Evolutionary conservation across 2,113 vertebrate genomes (phyloP).

Genomic region (Dasypus novemcinctus): DNA sequence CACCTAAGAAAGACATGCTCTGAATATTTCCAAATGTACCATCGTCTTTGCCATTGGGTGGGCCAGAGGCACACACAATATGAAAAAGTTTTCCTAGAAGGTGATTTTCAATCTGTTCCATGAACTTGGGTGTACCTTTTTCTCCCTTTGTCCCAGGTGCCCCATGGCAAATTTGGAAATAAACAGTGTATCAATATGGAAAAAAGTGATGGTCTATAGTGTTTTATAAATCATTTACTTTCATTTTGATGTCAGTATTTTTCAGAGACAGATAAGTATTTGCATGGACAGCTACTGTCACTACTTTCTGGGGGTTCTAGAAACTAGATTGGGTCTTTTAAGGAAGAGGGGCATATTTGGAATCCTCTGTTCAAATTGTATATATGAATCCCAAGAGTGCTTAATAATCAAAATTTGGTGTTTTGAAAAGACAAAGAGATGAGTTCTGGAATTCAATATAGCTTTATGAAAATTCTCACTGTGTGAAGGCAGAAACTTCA

Average conservation of each 20-base stretch:
- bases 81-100: neutral
- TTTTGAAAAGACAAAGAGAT: neutral
- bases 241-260: constrained; percentile 1
- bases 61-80: neutral
- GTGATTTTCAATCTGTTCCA: neutral
- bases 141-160: neutral
- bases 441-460: neutral
- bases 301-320: neutral
- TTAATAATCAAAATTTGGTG: neutral
- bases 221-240: constrained; percentile 43
- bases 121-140: neutral
- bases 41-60: neutral
- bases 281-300: neutral
- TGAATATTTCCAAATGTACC: neutral
- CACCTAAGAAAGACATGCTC: neutral
- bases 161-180: constrained; percentile 28
- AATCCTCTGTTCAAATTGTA: neutral
- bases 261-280: neutral
- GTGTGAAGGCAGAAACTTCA: neutral
- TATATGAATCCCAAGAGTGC: neutral
- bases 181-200: neutral
- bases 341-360: neutral
- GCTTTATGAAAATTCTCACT: neutral
- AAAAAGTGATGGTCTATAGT: neutral
- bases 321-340: neutral